Percentiles rank a stretch among this genome's conserved stretches.
Conservation (phyloP, 2,113 vertebrate species). For the Nycticryphes semicollaris region DNA sequence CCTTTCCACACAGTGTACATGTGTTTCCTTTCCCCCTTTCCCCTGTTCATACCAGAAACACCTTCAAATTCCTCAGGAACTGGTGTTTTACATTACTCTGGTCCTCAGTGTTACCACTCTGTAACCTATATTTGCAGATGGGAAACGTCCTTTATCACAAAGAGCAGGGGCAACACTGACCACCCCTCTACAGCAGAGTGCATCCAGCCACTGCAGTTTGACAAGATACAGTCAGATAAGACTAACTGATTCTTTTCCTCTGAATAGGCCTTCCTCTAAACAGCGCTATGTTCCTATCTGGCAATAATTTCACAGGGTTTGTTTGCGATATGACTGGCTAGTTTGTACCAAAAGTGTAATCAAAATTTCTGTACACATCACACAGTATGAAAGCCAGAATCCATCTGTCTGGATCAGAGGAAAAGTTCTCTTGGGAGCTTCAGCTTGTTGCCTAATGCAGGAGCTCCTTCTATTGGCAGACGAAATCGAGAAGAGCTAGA, state of each 20-base stretch:
- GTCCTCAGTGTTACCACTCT: not conserved
- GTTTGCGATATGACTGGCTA: not conserved
- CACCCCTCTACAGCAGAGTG: not conserved
- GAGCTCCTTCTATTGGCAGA: conserved; percentile 61
- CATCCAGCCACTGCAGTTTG: not conserved
- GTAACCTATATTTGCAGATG: not conserved
- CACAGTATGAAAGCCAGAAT: not conserved
- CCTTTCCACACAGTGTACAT: fast-evolving
- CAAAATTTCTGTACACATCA: conserved; percentile 14
- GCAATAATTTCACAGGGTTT: not conserved
- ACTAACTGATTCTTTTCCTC: not conserved
- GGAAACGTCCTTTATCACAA: not conserved
- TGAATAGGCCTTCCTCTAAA: not conserved
- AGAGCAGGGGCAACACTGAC: not conserved
- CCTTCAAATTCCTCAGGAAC: not conserved
- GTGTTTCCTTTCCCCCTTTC: not conserved
- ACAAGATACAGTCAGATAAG: not conserved
- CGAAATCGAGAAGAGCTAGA: not conserved
- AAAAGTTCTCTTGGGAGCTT: not conserved
- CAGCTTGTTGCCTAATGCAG: not conserved
- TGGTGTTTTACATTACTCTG: not conserved
- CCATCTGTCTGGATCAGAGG: not conserved
- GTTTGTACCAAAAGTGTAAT: conserved; percentile 13
- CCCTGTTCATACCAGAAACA: not conserved
- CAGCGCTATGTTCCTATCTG: not conserved